phyloP scores from a whole-genome alignment of 2,888 invertebrate species.

The Diaphora mendica region DNA sequence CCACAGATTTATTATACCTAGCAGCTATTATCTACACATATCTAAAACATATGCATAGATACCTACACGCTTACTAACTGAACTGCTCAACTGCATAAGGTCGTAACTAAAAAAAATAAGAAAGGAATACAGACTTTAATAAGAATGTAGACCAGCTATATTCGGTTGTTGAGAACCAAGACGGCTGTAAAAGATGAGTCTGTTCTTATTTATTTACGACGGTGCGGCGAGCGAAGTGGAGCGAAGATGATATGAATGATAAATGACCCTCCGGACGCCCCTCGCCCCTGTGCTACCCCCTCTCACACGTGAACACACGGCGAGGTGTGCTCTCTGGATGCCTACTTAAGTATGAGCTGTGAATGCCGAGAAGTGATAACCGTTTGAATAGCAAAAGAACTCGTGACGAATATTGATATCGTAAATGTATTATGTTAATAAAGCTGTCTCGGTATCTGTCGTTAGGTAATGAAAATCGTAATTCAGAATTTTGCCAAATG shows the following conservation, averaged over 20 bases:
- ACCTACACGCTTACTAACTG: constrained; percentile 74
- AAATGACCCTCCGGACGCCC: constrained; percentile 83
- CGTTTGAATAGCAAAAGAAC: constrained; percentile 70
- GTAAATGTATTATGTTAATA: constrained; percentile 52
- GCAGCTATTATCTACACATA: constrained; percentile 74
- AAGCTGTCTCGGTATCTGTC: constrained; percentile 38
- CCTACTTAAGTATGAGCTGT: constrained; percentile 73
- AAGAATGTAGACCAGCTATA: constrained; percentile 28
- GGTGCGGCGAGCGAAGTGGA: constrained; percentile 87
- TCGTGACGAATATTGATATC: constrained; percentile 71
- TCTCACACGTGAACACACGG: constrained; percentile 82
- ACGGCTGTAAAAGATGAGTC: constrained; percentile 85
- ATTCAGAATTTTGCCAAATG: constrained; percentile 10
- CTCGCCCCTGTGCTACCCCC: constrained; percentile 54
- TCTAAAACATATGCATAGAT: constrained; percentile 81
- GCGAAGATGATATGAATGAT: constrained; percentile 87
- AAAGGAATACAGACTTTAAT: constrained; percentile 29
- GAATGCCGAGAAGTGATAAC: constrained; percentile 77
- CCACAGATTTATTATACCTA: constrained; percentile 56
- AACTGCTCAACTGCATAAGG: constrained; percentile 49
- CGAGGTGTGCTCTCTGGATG: constrained; percentile 76
- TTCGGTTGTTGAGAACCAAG: constrained; percentile 56
- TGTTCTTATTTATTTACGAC: constrained; percentile 87
- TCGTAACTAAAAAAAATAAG: constrained; percentile 40
- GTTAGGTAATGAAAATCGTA: constrained; percentile 38